A percentile compares a stretch with the other conserved stretches of the same genome.
phyloP scores from a whole-genome alignment of 2,113 vertebrate species.

The Malurus cyaneus region DNA sequence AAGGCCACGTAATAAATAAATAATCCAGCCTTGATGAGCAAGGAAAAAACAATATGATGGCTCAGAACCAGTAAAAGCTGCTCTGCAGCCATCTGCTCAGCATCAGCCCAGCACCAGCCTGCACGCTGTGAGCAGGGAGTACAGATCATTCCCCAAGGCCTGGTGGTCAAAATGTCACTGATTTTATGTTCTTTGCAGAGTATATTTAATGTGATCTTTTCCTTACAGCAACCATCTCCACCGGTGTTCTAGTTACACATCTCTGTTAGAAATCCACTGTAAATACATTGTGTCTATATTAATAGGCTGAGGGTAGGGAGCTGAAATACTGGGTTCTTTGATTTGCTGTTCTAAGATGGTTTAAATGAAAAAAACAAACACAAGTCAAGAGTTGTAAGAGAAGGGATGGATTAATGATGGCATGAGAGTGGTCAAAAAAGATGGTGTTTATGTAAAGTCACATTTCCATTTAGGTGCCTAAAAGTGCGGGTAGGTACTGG shows the following conservation, averaged over 20 bases:
- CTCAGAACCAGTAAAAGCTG: not conserved
- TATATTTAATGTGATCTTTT: slow-evolving; percentile 1
- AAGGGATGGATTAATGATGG: not conserved
- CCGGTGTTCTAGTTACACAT: not conserved
- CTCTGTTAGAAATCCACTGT: not conserved
- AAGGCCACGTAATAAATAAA: not conserved
- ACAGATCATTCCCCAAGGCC: slow-evolving; percentile 37
- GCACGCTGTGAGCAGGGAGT: rapidly evolving
- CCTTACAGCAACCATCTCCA: not conserved
- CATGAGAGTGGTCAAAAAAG: not conserved
- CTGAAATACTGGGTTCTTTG: not conserved
- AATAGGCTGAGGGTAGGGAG: not conserved
- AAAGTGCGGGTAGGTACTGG: not conserved
- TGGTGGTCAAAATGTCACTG: slow-evolving; percentile 47
- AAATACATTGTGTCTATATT: not conserved
- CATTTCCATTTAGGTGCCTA: not conserved
- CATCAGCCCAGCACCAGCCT: slow-evolving; percentile 7
- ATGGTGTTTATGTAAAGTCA: not conserved
- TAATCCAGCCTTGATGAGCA: not conserved
- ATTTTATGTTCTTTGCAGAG: slow-evolving; percentile 19
- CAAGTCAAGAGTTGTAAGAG: not conserved
- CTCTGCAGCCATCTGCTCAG: slow-evolving; percentile 47
- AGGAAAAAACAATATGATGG: not conserved
- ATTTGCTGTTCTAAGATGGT: not conserved
- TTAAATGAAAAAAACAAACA: not conserved